A percentile compares a stretch with the other conserved stretches of the same genome.
phyloP scores from a whole-genome alignment of 2,113 vertebrate genomes.

The Salvelinus alpinus region DNA sequence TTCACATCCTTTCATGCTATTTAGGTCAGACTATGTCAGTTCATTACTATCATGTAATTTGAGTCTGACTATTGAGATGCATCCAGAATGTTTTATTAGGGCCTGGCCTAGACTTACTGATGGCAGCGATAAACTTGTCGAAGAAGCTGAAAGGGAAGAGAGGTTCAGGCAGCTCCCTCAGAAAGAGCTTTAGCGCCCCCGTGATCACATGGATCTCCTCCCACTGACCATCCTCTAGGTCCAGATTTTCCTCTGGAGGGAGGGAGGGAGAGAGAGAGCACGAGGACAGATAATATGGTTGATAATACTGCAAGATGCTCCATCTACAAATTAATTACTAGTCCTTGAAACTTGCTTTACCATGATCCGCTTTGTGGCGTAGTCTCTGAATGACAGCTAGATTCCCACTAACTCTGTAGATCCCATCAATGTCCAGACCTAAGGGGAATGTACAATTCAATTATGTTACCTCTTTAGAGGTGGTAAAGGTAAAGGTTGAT shows the following conservation, averaged over 20 bases:
- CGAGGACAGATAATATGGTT: neutral
- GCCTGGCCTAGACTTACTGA: constrained; percentile 76
- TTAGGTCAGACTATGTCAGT: constrained; percentile 1
- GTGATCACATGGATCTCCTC: constrained; percentile 93
- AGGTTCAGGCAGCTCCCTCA: constrained; percentile 87
- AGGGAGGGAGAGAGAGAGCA: neutral
- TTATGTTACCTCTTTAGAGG: neutral
- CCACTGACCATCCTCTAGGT: constrained; percentile 90
- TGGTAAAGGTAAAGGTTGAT: too few relatives aligned
- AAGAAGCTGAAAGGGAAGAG: constrained; percentile 88
- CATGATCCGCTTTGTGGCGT: constrained; percentile 88
- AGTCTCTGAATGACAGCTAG: constrained; percentile 92
- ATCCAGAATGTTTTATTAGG: neutral
- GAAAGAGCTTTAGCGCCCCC: constrained; percentile 90
- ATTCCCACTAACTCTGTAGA: constrained; percentile 93
- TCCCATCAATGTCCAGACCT: constrained; percentile 88
- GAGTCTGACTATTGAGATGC: neutral
- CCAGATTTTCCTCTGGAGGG: constrained; percentile 79
- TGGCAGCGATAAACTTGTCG: constrained; percentile 84
- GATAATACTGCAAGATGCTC: neutral
- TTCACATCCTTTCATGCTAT: neutral
- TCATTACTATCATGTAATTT: neutral
- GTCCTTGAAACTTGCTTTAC: constrained; percentile 60
- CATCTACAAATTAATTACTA: neutral
- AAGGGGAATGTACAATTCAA: neutral